phyloP scores from a whole-genome alignment of 2,888 invertebrate genomes.

The Glomeris marginata region DNA sequence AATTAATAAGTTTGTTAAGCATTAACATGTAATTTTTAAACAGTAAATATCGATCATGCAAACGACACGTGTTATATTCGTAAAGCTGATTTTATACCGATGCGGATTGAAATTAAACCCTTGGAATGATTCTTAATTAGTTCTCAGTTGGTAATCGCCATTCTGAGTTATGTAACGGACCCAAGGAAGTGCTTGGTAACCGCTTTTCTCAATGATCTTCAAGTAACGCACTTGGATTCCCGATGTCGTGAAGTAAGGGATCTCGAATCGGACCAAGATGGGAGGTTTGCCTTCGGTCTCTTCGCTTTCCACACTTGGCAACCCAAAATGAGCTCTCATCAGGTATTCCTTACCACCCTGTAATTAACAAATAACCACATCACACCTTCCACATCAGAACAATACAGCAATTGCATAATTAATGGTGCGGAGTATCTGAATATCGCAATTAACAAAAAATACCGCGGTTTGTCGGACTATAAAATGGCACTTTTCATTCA shows the following conservation, averaged over 20 bases:
- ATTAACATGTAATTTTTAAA: too few species aligned
- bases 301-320: slow-evolving; percentile 89
- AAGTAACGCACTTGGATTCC: slow-evolving; percentile 93
- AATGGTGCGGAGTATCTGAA: too few species aligned
- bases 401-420: too few species aligned
- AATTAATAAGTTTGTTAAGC: too few species aligned
- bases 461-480: too few species aligned
- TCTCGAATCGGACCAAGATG: slow-evolving; percentile 97
- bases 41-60: too few species aligned
- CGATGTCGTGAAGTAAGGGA: slow-evolving; percentile 96
- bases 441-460: too few species aligned
- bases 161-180: slow-evolving; percentile 99
- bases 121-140: slow-evolving; percentile 42
- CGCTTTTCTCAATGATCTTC: slow-evolving; percentile 98
- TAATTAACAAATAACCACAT: slow-evolving; percentile 1
- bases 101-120: too few species aligned
- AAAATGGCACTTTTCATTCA: too few species aligned
- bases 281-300: slow-evolving; percentile 93
- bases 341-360: slow-evolving; percentile 92
- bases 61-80: too few species aligned
- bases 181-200: slow-evolving; percentile 97
- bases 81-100: too few species aligned
- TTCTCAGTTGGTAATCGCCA: slow-evolving; percentile 94
- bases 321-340: slow-evolving; percentile 94
- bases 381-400: background rate